These are phyloP conservation scores for Megalops atlanticus DNA, from an alignment of 2,113 vertebrate species.

Conservation along the genomic window DNA sequence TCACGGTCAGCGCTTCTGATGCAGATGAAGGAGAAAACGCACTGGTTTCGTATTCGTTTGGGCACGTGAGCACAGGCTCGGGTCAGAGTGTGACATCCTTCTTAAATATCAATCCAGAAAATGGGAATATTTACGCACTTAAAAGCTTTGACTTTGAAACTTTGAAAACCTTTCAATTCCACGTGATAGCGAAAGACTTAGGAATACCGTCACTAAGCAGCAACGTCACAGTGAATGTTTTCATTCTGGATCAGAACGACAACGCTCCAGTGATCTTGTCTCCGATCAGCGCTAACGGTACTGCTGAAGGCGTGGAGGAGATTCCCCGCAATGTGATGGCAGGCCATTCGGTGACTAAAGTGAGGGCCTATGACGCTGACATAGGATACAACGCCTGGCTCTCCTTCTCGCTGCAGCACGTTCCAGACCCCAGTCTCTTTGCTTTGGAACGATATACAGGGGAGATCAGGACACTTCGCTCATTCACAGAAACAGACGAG, in stretches of 20 bases:
- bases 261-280: conserved; percentile 39
- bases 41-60: conserved; percentile 55
- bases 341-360: conserved; percentile 38
- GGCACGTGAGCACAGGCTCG: conserved; percentile 35
- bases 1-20: conserved; percentile 64
- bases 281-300: conserved; percentile 31
- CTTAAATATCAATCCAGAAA: conserved; percentile 65
- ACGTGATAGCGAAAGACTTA: conserved; percentile 37
- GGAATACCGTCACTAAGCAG: conserved; percentile 20
- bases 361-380: conserved; percentile 39
- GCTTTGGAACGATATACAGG: conserved; percentile 28
- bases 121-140: conserved; percentile 52
- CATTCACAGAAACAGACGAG: conserved; percentile 19
- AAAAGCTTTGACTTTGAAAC: conserved; percentile 51
- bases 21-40: conserved; percentile 65
- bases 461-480: conserved; percentile 39
- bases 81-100: conserved; percentile 50
- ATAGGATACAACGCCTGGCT: conserved; percentile 39
- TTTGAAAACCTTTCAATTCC: conserved; percentile 31
- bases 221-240: conserved; percentile 35
- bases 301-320: conserved; percentile 9
- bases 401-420: conserved; percentile 25
- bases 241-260: conserved; percentile 40
- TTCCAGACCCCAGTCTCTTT: conserved; percentile 35
- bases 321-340: conserved; percentile 23